These are phyloP conservation scores for Lepilemur septentrionalis DNA, from an alignment of 2,797 vertebrate species.

Conservation along the genomic window DNA sequence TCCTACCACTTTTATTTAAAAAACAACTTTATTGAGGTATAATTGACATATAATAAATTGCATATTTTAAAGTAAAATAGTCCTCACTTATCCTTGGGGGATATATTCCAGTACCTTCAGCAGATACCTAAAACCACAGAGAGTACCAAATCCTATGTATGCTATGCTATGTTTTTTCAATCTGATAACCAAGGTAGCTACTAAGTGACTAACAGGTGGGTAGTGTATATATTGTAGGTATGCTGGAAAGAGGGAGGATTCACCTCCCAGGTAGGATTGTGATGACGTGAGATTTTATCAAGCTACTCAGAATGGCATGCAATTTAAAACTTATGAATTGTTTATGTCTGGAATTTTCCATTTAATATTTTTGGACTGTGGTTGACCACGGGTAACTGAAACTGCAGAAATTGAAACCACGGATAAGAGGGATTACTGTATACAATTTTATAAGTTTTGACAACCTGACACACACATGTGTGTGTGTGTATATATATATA, in stretches of 20 bases:
- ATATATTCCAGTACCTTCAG: background rate
- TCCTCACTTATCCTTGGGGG: background rate
- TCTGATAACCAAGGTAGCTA: background rate
- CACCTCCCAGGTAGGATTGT: background rate
- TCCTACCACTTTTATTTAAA: background rate
- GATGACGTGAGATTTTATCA: background rate
- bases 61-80: background rate
- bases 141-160: background rate
- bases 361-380: background rate
- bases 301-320: background rate
- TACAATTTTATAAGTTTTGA: background rate
- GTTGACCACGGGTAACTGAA: background rate
- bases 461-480: background rate
- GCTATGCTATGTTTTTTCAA: background rate
- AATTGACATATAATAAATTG: background rate
- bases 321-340: background rate
- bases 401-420: background rate
- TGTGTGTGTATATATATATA: too few species aligned
- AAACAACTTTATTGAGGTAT: background rate
- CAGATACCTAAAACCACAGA: background rate
- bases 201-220: background rate
- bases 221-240: too few species aligned
- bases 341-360: background rate
- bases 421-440: background rate
- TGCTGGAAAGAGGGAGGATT: background rate